Percentiles rank a stretch among this genome's conserved stretches.
Conservation (phyloP, 2,113 vertebrate species). For the Thermophis baileyi region DNA sequence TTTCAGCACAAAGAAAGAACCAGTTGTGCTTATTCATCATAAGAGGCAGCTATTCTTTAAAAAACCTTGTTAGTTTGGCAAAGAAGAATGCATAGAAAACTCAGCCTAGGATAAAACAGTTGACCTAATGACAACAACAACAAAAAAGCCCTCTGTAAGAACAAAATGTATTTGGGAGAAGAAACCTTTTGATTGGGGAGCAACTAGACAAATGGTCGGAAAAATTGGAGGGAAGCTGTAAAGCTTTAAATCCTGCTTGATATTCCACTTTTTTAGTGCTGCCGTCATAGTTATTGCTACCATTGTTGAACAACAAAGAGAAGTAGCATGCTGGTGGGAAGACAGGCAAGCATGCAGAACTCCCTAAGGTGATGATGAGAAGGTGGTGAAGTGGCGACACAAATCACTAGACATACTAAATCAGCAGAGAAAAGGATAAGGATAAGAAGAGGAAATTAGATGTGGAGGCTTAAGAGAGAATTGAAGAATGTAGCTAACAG, state of each 20-base stretch:
- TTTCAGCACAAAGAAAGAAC: background rate
- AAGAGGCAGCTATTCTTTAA: background rate
- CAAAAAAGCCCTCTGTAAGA: background rate
- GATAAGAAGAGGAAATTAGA: conserved; percentile 15
- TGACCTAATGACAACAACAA: background rate
- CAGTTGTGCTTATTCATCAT: background rate
- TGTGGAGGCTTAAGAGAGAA: background rate
- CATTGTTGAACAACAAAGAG: conserved; percentile 14
- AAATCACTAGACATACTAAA: conserved; percentile 2
- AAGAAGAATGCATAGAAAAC: background rate
- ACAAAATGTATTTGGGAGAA: conserved; percentile 11
- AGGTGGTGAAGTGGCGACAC: background rate
- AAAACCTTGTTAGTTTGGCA: background rate
- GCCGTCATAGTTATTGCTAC: background rate
- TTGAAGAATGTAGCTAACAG: background rate
- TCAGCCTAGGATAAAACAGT: background rate
- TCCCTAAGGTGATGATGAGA: background rate
- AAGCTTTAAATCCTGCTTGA: conserved; percentile 11
- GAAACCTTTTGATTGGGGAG: background rate
- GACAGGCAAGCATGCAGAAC: background rate
- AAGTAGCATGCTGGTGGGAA: background rate
- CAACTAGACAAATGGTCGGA: background rate
- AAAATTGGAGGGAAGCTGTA: background rate
- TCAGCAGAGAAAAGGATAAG: background rate
- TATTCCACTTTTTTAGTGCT: background rate